These are phyloP conservation scores for Pseudopleuronectes americanus DNA, from an alignment of 2,797 vertebrate genomes.

Conservation along the genomic window DNA sequence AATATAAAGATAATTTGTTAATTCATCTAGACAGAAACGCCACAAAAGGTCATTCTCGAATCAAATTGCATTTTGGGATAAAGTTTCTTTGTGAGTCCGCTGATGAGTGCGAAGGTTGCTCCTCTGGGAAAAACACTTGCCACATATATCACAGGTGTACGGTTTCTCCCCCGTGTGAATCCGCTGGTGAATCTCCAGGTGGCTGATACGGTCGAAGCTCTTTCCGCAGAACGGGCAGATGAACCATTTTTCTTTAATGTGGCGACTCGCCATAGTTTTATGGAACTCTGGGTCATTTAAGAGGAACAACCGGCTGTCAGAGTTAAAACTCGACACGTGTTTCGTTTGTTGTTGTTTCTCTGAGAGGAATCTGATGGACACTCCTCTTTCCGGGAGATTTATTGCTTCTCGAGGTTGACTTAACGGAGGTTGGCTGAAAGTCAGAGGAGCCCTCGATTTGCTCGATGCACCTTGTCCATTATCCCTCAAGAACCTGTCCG, in stretches of 20 bases:
- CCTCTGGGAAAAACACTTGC: conserved; percentile 84
- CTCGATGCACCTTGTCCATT: conserved; percentile 40
- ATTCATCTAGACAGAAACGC: conserved; percentile 17
- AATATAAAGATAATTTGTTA: conserved; percentile 42
- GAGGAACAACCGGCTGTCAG: conserved; percentile 59
- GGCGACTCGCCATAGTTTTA: conserved; percentile 40
- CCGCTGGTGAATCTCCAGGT: conserved; percentile 85
- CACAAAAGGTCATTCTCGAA: conserved; percentile 4
- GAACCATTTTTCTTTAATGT: conserved; percentile 82
- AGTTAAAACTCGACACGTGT: conserved; percentile 32
- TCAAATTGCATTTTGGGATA: conserved; percentile 55
- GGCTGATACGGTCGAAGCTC: conserved; percentile 85
- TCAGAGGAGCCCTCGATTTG: conserved; percentile 45
- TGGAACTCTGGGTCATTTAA: conserved; percentile 56
- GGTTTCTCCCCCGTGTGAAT: conserved; percentile 87
- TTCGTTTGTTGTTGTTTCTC: conserved; percentile 59
- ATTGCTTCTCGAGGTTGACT: conserved; percentile 45
- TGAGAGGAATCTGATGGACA: conserved; percentile 49
- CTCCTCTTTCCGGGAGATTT: conserved; percentile 47
- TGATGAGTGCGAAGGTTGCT: conserved; percentile 87
- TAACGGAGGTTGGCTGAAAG: conserved; percentile 48
- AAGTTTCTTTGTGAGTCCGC: conserved; percentile 78
- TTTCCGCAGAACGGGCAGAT: conserved; percentile 86
- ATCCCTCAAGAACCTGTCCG: conserved; percentile 47
- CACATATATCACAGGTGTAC: conserved; percentile 77